Percentiles rank a stretch among this genome's conserved stretches.
Conservation (phyloP, 2,113 vertebrate species). For the Ciconia stormi region DNA sequence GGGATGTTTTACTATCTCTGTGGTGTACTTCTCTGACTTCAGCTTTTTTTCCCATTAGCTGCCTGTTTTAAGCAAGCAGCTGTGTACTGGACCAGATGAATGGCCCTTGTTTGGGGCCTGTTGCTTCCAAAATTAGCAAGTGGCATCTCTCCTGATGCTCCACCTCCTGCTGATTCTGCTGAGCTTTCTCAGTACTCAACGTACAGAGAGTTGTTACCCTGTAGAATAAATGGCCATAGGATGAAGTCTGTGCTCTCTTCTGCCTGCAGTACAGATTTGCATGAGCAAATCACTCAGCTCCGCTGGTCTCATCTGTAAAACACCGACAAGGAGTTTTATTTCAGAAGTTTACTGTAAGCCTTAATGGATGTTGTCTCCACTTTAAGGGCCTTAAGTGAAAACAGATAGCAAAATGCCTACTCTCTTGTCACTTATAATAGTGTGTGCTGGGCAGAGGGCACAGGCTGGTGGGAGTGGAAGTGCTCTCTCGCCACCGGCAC, state of each 20-base stretch:
- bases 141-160: neutral
- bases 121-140: neutral
- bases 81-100: neutral
- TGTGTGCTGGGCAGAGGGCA: neutral
- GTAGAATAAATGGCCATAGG: neutral
- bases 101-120: rapidly evolving
- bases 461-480: neutral
- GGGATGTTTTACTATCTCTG: neutral
- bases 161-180: neutral
- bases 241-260: neutral
- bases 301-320: neutral
- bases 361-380: neutral
- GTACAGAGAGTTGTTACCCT: neutral
- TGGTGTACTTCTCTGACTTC: neutral
- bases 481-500: neutral
- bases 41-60: neutral
- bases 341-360: neutral
- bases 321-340: neutral
- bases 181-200: neutral
- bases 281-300: neutral
- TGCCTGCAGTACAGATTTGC: neutral
- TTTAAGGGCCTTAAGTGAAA: constrained; percentile 1
- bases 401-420: neutral
- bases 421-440: neutral
- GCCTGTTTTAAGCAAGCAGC: neutral